phyloP scores from a whole-genome alignment of 2,888 invertebrate species.

The Perdita meconis region DNA sequence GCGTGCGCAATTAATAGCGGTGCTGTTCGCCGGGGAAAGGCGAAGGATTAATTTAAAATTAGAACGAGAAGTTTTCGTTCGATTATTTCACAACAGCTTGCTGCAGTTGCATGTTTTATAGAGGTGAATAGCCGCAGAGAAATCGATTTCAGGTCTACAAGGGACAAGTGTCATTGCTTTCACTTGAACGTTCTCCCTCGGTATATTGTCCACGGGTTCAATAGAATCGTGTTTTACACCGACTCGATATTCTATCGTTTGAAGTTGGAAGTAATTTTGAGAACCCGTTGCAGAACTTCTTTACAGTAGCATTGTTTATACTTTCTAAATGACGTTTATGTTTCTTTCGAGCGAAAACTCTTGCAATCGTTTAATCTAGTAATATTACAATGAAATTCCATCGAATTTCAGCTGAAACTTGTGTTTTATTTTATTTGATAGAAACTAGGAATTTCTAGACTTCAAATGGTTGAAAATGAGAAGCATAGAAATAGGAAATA shows the following conservation, averaged over 20 bases:
- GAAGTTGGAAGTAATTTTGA: background rate
- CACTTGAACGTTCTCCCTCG: constrained; percentile 28
- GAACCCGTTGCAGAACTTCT: background rate
- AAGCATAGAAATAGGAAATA: background rate
- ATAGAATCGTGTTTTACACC: background rate
- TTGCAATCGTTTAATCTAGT: no score
- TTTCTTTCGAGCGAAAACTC: no score
- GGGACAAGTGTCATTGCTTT: constrained; percentile 66
- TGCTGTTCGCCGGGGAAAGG: background rate
- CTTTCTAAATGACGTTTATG: background rate
- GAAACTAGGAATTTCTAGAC: no score
- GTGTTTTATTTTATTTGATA: no score
- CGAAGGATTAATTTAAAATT: background rate
- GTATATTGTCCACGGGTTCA: constrained; percentile 18
- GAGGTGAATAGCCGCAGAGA: constrained; percentile 77
- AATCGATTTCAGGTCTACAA: constrained; percentile 74
- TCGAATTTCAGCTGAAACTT: background rate
- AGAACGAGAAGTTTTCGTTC: constrained; percentile 34
- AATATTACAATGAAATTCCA: background rate
- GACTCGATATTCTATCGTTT: background rate
- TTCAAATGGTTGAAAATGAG: no score
- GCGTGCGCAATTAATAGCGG: no score
- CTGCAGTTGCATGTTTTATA: constrained; percentile 70
- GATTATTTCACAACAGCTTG: constrained; percentile 59
- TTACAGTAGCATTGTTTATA: background rate